Base-by-base conservation (phyloP, 2,888 invertebrate genomes). In the Heliconius ethilla region DNA sequence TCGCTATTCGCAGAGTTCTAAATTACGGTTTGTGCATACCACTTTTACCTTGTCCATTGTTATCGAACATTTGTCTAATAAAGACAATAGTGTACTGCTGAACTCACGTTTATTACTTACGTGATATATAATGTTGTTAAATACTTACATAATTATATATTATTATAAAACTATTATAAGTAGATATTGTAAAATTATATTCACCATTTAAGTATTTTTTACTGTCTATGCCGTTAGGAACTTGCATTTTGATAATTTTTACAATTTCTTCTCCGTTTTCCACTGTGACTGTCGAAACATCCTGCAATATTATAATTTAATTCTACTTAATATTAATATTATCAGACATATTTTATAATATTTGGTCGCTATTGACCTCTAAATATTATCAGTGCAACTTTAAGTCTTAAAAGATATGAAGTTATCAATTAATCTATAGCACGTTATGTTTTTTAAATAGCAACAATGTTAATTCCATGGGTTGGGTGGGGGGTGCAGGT, bases 131-230 rank as follows among this genome's bases (percentile, higher is more conserved):
- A 33, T 7, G 33, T 33, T 33, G 33, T 18, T 59, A 22, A 2
- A 7, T 59, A 59, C 9, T 18, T 59, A n/a, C 7, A n/a, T 29
- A 29, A 29, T 29, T 29, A 29, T 59, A n/a, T 59, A n/a, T n/a
- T 40, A 40, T 40, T 40, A 40, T 40, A 40, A 40, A 51, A 51
- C 2, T 18, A 59, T 15, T 63, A 27, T 15, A 63, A 63, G 6
- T n/a, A 55, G 15, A 0, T 45, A 25, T 69, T 25, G 0, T 69
- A 15, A 51, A 40, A 9, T 45, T 45, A 62, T 69, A 84, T 86
- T 87, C 85, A 92, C 94, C 94, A 83, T 92, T 90, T 85, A 90
- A 84, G 81, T 89, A 83, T 83, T 89, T 88, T 66, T 88, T 83
- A 76, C 85, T 86, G 79, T 84, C 87, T 75, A 90, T 84, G 81